Evolutionary conservation across 1,140 invertebrate genomes (phyloP), one percentile per base, ranked within the genome.

Genomic region (Holcopasites calliopsidis): DNA sequence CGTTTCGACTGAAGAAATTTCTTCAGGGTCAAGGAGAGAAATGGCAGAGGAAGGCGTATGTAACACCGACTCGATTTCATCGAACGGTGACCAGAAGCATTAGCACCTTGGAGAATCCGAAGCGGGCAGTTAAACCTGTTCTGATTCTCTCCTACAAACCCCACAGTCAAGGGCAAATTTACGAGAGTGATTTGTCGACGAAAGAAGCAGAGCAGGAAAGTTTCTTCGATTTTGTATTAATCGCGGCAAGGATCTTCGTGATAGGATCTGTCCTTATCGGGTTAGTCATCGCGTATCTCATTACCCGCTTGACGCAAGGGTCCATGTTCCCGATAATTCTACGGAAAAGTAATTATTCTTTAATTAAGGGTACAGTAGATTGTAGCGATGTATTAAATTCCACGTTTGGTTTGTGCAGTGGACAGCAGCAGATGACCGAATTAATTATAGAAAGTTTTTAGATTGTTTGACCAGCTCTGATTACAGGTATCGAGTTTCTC

Each of bases 401-500:
- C n/a, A n/a, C n/a, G n/a, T n/a, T n/a, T n/a, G n/a, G n/a, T n/a
- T n/a, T n/a, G n/a, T n/a, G n/a, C n/a, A n/a, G n/a, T n/a, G n/a
- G n/a, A n/a, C n/a, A n/a, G n/a, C n/a, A n/a, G n/a, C n/a, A n/a
- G n/a, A n/a, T n/a, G n/a, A n/a, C n/a, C n/a, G n/a, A n/a, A n/a
- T n/a, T n/a, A n/a, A n/a, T n/a, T n/a, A n/a, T n/a, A n/a, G n/a
- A n/a, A n/a, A n/a, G n/a, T n/a, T n/a, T n/a, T n/a, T n/a, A n/a
- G n/a, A n/a, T n/a, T n/a, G n/a, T n/a, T n/a, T n/a, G n/a, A n/a
- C n/a, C n/a, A n/a, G n/a, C n/a, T n/a, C n/a, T n/a, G n/a, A 42
- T 69, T 72, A 28, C 38, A 88, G 89, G 78, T 38, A 83, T 93
- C 21, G 89, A 93, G 75, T 80, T 86, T 44, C 87, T 90, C 35